Conservation (phyloP, 2,797 vertebrate genomes). For the Darevskia mixta region DNA sequence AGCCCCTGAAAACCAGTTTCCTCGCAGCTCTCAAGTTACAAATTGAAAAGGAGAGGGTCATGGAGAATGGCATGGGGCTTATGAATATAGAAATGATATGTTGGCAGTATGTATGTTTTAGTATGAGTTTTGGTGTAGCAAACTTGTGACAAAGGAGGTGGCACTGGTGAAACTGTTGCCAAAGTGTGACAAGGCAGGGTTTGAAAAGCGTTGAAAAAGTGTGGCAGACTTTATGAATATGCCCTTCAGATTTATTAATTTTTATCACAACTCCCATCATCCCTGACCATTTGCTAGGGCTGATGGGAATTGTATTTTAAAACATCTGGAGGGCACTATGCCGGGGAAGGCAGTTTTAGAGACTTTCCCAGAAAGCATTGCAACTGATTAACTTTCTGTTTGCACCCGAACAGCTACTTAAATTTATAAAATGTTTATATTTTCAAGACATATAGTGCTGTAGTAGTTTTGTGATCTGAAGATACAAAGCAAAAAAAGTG, state of each 20-base stretch:
- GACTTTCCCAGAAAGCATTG: background rate
- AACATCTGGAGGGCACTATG: no score
- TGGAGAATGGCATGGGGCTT: no score
- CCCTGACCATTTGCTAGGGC: no score
- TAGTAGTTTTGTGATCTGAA: constrained; percentile 48
- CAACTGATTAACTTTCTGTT: constrained; percentile 25
- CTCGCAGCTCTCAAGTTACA: background rate
- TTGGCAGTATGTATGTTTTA: background rate
- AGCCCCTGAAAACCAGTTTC: background rate
- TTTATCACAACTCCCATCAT: no score
- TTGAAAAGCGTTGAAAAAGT: background rate
- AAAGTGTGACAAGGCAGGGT: background rate
- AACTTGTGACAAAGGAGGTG: background rate
- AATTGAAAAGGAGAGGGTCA: background rate
- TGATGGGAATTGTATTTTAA: no score
- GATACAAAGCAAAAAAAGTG: constrained; percentile 26
- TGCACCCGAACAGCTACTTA: constrained; percentile 35
- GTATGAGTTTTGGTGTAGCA: background rate
- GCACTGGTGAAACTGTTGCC: background rate
- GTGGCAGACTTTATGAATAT: no score
- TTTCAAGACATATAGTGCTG: constrained; percentile 34
- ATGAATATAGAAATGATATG: background rate
- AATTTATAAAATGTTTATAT: constrained; percentile 22
- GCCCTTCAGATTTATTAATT: no score
- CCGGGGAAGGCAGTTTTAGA: no score